A percentile compares a stretch with the other conserved stretches of the same genome.
phyloP scores from a whole-genome alignment of 2,113 vertebrate species.

The Eudyptes chrysolophus region DNA sequence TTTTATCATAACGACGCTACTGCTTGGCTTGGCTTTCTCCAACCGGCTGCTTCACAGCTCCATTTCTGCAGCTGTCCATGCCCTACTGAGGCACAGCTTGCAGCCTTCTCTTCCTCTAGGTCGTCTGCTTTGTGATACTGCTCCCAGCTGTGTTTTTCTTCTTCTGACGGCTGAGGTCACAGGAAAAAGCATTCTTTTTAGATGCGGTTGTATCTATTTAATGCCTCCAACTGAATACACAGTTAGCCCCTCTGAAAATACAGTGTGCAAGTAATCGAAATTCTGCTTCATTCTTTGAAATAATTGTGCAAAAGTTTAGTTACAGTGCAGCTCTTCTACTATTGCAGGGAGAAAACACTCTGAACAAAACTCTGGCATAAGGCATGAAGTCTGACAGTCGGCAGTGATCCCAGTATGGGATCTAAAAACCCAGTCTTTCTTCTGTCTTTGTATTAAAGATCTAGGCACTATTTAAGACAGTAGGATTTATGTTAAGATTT shows the following conservation, averaged over 20 bases:
- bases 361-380: not conserved
- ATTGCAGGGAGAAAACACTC: not conserved
- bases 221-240: not conserved
- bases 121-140: slow-evolving; percentile 39
- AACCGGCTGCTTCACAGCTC: not conserved
- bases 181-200: slow-evolving; percentile 41
- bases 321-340: not conserved
- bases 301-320: not conserved
- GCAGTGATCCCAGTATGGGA: not conserved
- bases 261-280: not conserved
- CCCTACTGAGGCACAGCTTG: slow-evolving; percentile 49
- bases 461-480: not conserved
- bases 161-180: slow-evolving; percentile 40
- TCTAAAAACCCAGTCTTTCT: not conserved
- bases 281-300: not conserved
- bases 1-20: not conserved
- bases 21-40: slow-evolving; percentile 48
- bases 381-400: not conserved
- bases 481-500: not conserved
- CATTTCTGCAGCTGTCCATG: slow-evolving; percentile 50
- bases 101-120: slow-evolving; percentile 23
- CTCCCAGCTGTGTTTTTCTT: slow-evolving; percentile 66
- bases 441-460: not conserved
- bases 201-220: not conserved
- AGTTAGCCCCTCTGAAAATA: not conserved